These are phyloP conservation scores for Diuraphis noxia DNA, from an alignment of 1,140 invertebrate genomes.

Conservation along the genomic window DNA sequence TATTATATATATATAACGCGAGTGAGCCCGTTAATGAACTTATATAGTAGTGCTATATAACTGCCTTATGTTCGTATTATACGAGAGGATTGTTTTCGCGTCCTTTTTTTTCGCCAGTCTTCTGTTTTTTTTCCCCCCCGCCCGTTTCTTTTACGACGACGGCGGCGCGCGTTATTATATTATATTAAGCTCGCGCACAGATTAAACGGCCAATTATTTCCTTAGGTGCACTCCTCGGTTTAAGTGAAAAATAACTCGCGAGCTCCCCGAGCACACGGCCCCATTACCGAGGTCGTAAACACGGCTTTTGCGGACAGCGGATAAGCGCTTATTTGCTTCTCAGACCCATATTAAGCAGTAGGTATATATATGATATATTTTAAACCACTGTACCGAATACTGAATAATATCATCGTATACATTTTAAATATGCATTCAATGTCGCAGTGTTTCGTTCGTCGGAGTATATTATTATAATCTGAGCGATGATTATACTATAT, in stretches of 20 bases:
- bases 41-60: slow-evolving; percentile 2
- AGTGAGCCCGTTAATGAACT: slow-evolving; percentile 48
- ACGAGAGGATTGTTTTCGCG: slow-evolving; percentile 36
- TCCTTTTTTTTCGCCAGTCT: background rate
- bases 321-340: slow-evolving; percentile 29
- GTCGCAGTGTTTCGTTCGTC: background rate
- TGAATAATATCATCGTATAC: background rate
- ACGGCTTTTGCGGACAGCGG: slow-evolving; percentile 49
- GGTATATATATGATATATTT: background rate
- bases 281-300: slow-evolving; percentile 52
- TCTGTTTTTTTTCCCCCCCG: slow-evolving; percentile 11
- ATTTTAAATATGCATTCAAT: background rate
- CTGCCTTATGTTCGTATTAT: slow-evolving; percentile 40
- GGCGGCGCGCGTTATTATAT: slow-evolving; percentile 18
- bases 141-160: background rate
- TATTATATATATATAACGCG: background rate
- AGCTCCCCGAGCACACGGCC: background rate
- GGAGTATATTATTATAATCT: background rate
- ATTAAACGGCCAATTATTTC: slow-evolving; percentile 54
- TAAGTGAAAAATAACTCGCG: slow-evolving; percentile 51
- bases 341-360: background rate
- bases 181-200: slow-evolving; percentile 33
- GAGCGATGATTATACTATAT: background rate
- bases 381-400: background rate
- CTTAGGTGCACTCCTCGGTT: slow-evolving; percentile 26